A percentile compares a stretch with the other conserved stretches of the same genome.
Conservation (phyloP, 2,797 vertebrate genomes). For the Hyperoplus immaculatus region DNA sequence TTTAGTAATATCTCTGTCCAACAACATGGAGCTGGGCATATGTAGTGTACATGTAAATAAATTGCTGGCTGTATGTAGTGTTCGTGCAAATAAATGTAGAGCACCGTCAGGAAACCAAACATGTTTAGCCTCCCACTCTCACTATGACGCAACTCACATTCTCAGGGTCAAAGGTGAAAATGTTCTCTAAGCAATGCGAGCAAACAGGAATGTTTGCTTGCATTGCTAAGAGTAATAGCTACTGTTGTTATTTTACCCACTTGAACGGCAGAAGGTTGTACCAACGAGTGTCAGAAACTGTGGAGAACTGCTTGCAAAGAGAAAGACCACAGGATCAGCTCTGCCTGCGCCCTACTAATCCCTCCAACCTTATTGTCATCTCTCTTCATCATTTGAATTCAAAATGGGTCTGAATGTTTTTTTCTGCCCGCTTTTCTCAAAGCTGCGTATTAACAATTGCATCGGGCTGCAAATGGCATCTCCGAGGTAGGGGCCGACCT, state of each 20-base stretch:
- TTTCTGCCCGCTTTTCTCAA: constrained; percentile 52
- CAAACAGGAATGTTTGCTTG: constrained; percentile 39
- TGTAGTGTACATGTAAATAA: background rate
- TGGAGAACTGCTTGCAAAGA: constrained; percentile 22
- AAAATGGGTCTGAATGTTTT: constrained; percentile 73
- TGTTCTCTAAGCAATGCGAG: constrained; percentile 1
- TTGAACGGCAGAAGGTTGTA: constrained; percentile 33
- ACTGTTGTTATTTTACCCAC: constrained; percentile 23
- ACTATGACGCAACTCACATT: constrained; percentile 39
- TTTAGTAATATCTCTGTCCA: background rate
- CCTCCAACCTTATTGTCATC: constrained; percentile 64
- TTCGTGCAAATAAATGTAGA: constrained; percentile 27
- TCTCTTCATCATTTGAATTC: constrained; percentile 71
- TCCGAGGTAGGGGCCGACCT: constrained; percentile 77
- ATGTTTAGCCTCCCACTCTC: constrained; percentile 7
- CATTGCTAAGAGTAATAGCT: constrained; percentile 4
- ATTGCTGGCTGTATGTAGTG: background rate
- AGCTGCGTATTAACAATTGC: constrained; percentile 74
- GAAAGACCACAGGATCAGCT: constrained; percentile 40
- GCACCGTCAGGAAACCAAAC: constrained; percentile 27
- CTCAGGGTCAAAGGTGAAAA: constrained; percentile 56
- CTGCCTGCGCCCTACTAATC: constrained; percentile 64
- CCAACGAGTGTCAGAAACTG: constrained; percentile 31
- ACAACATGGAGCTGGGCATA: background rate
- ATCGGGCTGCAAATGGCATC: constrained; percentile 70